phyloP scores from a whole-genome alignment of 2,113 vertebrate genomes.

The Lagopus muta region DNA sequence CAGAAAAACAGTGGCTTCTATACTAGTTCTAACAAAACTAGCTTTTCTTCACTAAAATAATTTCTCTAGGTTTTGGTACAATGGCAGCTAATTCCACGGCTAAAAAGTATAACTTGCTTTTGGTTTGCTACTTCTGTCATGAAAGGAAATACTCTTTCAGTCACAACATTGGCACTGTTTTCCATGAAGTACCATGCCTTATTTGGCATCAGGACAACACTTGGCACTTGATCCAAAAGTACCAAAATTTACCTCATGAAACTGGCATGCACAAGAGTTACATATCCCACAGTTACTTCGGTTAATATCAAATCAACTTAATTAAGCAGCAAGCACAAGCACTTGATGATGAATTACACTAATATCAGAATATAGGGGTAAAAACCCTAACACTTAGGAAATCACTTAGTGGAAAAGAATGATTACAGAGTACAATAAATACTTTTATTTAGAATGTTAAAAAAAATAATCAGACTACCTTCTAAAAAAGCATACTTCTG shows the following conservation, averaged over 20 bases:
- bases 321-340: slow-evolving; percentile 1
- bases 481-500: neutral
- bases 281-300: neutral
- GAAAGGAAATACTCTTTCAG: neutral
- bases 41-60: neutral
- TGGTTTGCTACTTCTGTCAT: neutral
- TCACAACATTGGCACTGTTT: neutral
- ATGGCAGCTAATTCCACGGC: neutral
- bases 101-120: neutral
- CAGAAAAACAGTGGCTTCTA: neutral
- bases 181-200: neutral
- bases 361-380: neutral
- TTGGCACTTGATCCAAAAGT: neutral
- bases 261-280: neutral
- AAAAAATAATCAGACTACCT: neutral
- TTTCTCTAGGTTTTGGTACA: neutral
- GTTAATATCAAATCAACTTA: neutral
- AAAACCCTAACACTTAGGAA: neutral
- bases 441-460: neutral
- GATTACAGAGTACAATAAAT: neutral
- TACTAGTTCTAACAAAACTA: neutral
- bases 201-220: slow-evolving; percentile 11
- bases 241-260: slow-evolving; percentile 14
- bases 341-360: neutral
- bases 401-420: neutral